These are phyloP conservation scores for Diadophis punctatus DNA, from an alignment of 2,113 vertebrate species.

Conservation along the genomic window DNA sequence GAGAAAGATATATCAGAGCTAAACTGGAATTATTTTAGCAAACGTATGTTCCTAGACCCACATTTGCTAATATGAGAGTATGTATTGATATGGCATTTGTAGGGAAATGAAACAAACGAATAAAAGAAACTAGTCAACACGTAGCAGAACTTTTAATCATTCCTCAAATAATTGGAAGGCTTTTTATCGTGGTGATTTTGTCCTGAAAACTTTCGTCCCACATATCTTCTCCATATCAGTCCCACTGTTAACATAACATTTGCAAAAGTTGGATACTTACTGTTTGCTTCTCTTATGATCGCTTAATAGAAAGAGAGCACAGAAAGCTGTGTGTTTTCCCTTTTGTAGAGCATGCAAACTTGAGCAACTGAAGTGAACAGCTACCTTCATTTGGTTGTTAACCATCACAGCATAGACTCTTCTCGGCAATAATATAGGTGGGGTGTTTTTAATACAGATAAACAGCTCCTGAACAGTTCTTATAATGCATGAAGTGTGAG, in stretches of 20 bases:
- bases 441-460: conserved; percentile 67
- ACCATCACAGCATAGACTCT: conserved; percentile 54
- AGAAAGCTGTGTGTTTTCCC: conserved; percentile 39
- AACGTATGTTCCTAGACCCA: background rate
- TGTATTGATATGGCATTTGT: background rate
- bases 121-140: background rate
- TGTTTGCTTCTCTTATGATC: background rate
- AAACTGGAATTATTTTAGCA: background rate
- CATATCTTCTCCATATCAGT: background rate
- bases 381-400: conserved; percentile 46
- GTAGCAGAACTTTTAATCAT: background rate
- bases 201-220: background rate
- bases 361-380: conserved; percentile 5
- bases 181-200: background rate
- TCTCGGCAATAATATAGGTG: conserved; percentile 62
- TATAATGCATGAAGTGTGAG: conserved; percentile 61
- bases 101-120: background rate
- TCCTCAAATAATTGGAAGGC: background rate
- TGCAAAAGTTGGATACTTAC: background rate
- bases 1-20: background rate
- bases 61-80: background rate
- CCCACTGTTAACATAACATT: background rate
- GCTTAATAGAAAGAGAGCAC: conserved; percentile 40
- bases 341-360: conserved; percentile 48
- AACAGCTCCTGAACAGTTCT: conserved; percentile 60